Conservation (phyloP, 23 tunicate genomes). For the Trididemnum miniatum region DNA sequence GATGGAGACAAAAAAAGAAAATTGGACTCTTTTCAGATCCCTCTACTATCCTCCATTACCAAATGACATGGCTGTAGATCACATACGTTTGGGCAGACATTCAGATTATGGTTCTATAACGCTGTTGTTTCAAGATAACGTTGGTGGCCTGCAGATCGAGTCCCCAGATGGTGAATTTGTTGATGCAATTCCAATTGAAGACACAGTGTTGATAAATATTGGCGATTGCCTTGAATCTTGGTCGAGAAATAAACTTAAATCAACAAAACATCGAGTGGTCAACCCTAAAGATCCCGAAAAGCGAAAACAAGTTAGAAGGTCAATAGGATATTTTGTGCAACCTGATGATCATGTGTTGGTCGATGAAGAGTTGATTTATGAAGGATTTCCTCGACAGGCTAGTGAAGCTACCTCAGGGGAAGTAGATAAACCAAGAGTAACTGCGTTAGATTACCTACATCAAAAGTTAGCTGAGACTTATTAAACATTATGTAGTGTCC, state of each 20-base stretch:
- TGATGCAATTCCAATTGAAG: conserved; percentile 60
- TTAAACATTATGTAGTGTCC: too few relatives aligned
- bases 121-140: conserved; percentile 64
- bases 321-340: conserved; percentile 43
- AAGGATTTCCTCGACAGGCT: not conserved
- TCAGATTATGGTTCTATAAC: conserved; percentile 85
- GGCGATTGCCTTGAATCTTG: conserved; percentile 65
- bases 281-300: conserved; percentile 24
- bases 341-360: conserved; percentile 44
- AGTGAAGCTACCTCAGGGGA: too few relatives aligned
- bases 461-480: not conserved
- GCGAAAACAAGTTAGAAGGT: conserved; percentile 18
- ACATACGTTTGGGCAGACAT: conserved; percentile 68
- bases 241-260: conserved; percentile 53
- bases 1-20: conserved; percentile 29
- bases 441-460: conserved; percentile 12
- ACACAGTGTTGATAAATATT: conserved; percentile 64
- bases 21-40: conserved; percentile 41
- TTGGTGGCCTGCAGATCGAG: conserved; percentile 68
- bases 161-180: conserved; percentile 32
- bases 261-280: conserved; percentile 56
- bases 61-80: conserved; percentile 8
- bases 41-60: conserved; percentile 66
- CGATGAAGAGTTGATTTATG: conserved; percentile 15
- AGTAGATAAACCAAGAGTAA: not conserved